These are phyloP conservation scores for Epizoanthus fatuus DNA, from an alignment of 92 coral and sea anemone species.

Conservation along the genomic window DNA sequence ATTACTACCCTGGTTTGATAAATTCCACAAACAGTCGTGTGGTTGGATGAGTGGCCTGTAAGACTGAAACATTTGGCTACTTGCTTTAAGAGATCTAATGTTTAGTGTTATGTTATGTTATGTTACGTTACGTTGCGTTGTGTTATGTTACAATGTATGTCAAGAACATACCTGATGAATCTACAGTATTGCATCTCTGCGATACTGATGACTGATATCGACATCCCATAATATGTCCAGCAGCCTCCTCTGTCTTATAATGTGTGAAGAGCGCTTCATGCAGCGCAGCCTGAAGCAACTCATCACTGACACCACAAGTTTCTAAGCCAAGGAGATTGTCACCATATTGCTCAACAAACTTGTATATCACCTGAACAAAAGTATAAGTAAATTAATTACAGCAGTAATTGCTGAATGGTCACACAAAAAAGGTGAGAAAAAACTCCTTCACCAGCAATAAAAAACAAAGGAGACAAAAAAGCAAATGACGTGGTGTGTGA, in stretches of 20 bases:
- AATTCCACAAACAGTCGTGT: too few relatives aligned
- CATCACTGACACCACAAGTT: slow-evolving; percentile 79
- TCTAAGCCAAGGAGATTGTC: slow-evolving; percentile 79
- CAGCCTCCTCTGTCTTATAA: slow-evolving; percentile 60
- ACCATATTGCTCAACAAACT: slow-evolving; percentile 63
- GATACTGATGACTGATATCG: slow-evolving; percentile 60
- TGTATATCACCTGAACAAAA: slow-evolving; percentile 59
- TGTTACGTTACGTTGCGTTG: too few relatives aligned
- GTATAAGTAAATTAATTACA: too few relatives aligned
- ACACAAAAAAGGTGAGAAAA: not conserved
- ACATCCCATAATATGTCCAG: slow-evolving; percentile 75
- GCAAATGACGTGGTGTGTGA: too few relatives aligned
- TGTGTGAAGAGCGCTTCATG: slow-evolving; percentile 57
- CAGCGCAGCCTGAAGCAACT: slow-evolving; percentile 47
- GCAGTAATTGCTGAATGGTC: too few relatives aligned
- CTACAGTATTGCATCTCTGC: slow-evolving; percentile 72
- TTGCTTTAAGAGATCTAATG: too few relatives aligned
- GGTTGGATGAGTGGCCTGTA: too few relatives aligned
- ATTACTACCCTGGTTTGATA: too few relatives aligned
- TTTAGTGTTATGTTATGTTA: too few relatives aligned
- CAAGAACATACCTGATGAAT: slow-evolving; percentile 18
- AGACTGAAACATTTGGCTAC: too few relatives aligned
- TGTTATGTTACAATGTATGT: too few relatives aligned
- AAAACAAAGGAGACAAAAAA: not conserved
- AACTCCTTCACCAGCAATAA: not conserved